Percentiles rank a stretch among this genome's conserved stretches.
These are phyloP conservation scores for Lethrus apterus DNA, from an alignment of 1,140 invertebrate species.

Conservation along the genomic window DNA sequence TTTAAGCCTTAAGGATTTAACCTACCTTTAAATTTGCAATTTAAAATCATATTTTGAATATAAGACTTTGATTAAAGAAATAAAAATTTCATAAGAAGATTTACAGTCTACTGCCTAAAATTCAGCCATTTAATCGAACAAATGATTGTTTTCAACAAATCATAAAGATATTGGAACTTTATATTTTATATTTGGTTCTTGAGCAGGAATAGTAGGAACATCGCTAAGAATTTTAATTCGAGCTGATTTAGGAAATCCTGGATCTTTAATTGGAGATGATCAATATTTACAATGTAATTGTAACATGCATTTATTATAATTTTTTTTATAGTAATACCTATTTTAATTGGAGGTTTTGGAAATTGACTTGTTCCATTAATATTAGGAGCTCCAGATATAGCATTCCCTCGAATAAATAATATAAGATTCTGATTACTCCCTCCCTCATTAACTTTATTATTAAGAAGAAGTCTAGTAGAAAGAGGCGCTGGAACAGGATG, in stretches of 20 bases:
- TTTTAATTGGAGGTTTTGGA: slow-evolving; percentile 71
- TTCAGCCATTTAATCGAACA: slow-evolving; percentile 46
- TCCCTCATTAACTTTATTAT: slow-evolving; percentile 52
- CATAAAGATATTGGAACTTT: slow-evolving; percentile 70
- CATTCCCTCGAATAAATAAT: slow-evolving; percentile 71
- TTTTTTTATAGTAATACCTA: slow-evolving; percentile 72
- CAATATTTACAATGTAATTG: slow-evolving; percentile 65
- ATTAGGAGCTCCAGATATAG: slow-evolving; percentile 64
- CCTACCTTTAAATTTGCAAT: slow-evolving; percentile 51
- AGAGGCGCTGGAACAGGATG: slow-evolving; percentile 57
- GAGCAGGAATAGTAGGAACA: slow-evolving; percentile 56
- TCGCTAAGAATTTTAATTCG: slow-evolving; percentile 60
- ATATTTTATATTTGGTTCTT: slow-evolving; percentile 66
- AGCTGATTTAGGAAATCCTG: slow-evolving; percentile 54
- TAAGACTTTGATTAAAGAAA: slow-evolving; percentile 44
- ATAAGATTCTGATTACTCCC: slow-evolving; percentile 68
- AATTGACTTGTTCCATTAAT: slow-evolving; percentile 70
- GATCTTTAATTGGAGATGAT: slow-evolving; percentile 54
- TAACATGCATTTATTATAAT: slow-evolving; percentile 74
- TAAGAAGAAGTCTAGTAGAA: slow-evolving; percentile 50
- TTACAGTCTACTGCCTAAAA: slow-evolving; percentile 49
- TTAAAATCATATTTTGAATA: slow-evolving; percentile 45
- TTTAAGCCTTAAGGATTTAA: slow-evolving; percentile 42
- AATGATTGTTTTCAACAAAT: slow-evolving; percentile 61
- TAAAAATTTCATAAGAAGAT: slow-evolving; percentile 46